Evolutionary conservation across 2,888 invertebrate genomes (phyloP).

Genomic region (Oxystoma pomonae): DNA sequence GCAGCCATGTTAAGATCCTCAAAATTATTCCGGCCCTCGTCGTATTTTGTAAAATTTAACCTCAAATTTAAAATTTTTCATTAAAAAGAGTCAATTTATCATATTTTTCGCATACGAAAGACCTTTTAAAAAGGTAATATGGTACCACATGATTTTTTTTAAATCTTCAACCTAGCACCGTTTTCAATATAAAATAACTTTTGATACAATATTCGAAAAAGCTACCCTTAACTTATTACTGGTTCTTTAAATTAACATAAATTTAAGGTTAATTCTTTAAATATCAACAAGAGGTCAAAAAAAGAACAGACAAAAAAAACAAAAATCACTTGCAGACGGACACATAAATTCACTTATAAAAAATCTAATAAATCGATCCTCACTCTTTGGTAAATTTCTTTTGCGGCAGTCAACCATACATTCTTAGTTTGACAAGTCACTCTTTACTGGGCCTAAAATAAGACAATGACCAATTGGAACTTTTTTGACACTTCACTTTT

Average conservation of each 20-base stretch:
- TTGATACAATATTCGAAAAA: not conserved
- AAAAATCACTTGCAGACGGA: not conserved
- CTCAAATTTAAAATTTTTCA: constrained; percentile 8
- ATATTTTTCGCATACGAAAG: too few species aligned
- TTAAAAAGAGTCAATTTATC: not conserved
- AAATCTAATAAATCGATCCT: not conserved
- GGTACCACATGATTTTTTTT: not conserved
- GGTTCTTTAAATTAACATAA: not conserved
- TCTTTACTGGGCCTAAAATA: too few species aligned
- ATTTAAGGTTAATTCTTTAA: not conserved
- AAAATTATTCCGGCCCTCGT: constrained; percentile 21
- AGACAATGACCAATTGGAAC: too few species aligned
- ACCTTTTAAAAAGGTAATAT: not conserved
- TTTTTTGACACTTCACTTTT: too few species aligned
- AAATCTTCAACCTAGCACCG: not conserved
- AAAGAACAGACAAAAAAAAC: not conserved
- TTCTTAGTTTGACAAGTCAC: too few species aligned
- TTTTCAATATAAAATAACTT: not conserved
- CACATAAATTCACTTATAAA: not conserved
- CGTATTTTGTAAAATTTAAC: constrained; percentile 15
- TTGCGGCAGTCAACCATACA: not conserved
- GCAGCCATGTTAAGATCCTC: constrained; percentile 44
- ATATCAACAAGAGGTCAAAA: not conserved
- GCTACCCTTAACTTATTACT: not conserved
- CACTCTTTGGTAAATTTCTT: not conserved